Evolutionary conservation across 2,888 invertebrate species (phyloP).

Genomic region (Heterodera filipjevi): DNA sequence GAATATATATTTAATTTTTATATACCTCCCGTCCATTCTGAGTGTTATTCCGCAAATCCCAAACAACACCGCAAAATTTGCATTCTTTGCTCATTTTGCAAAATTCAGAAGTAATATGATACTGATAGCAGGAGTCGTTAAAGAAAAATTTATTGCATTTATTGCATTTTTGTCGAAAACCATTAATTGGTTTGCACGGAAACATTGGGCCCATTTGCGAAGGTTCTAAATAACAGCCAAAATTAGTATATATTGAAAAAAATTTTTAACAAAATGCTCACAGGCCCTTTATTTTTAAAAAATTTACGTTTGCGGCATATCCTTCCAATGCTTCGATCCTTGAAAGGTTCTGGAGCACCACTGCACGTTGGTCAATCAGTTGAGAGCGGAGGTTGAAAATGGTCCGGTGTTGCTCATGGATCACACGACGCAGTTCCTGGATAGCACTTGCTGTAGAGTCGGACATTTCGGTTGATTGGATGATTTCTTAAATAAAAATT

Average conservation of each 20-base stretch:
- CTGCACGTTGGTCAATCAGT: neutral
- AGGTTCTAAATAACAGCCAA: no score
- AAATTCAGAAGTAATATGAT: neutral
- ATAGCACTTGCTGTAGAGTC: neutral
- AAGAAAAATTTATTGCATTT: neutral
- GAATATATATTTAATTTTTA: neutral
- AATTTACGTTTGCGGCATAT: neutral
- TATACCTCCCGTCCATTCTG: conserved; percentile 4
- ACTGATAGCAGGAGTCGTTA: neutral
- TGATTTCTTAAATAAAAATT: no score
- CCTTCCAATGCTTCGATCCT: neutral
- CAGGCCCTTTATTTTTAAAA: no score
- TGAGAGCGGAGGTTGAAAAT: neutral
- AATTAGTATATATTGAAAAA: no score
- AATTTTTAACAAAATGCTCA: no score
- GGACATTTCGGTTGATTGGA: neutral
- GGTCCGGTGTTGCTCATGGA: neutral
- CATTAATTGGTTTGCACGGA: neutral
- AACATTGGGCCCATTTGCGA: neutral
- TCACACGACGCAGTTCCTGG: neutral
- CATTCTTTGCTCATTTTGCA: conserved; percentile 9
- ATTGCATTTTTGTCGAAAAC: neutral
- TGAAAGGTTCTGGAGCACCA: neutral
- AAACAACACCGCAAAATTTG: conserved; percentile 17
- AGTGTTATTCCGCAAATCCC: neutral